phyloP scores from a whole-genome alignment of 2,888 invertebrate genomes.

The Plebejus anna region DNA sequence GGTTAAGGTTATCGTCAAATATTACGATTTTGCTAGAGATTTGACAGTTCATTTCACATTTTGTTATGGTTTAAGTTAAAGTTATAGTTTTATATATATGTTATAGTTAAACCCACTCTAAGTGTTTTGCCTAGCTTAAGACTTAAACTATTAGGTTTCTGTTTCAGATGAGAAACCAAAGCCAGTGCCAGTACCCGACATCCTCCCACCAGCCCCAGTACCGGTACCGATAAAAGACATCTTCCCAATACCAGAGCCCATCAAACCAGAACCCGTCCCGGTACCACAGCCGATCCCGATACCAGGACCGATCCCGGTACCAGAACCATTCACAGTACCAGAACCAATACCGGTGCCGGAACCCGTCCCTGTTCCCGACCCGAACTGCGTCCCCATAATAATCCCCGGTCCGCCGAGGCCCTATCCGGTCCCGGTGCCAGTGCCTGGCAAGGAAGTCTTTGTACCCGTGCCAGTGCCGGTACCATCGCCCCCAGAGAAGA shows the following conservation, averaged over 20 bases:
- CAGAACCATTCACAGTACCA: neutral
- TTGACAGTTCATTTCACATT: too few species aligned
- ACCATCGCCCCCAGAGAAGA: constrained; percentile 51
- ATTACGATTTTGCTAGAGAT: too few species aligned
- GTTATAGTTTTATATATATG: too few species aligned
- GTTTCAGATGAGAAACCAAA: neutral
- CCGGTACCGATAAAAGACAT: neutral
- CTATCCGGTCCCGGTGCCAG: constrained; percentile 55
- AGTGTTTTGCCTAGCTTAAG: too few species aligned
- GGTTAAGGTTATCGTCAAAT: too few species aligned
- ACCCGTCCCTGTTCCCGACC: constrained; percentile 5
- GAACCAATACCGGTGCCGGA: constrained; percentile 2
- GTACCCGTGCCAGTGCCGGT: constrained; percentile 56
- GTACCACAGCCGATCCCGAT: neutral
- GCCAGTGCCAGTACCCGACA: neutral
- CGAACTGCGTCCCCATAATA: constrained; percentile 44
- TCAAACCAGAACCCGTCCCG: neutral
- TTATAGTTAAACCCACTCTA: too few species aligned
- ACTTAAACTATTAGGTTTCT: neutral
- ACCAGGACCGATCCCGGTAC: neutral
- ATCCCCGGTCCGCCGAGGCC: constrained; percentile 64
- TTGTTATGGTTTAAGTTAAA: too few species aligned
- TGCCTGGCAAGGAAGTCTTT: constrained; percentile 50
- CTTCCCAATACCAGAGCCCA: neutral
- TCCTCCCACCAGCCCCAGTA: neutral